Evolutionary conservation across 2,797 vertebrate genomes (phyloP).

Genomic region (Brachyrhaphis roseni): DNA sequence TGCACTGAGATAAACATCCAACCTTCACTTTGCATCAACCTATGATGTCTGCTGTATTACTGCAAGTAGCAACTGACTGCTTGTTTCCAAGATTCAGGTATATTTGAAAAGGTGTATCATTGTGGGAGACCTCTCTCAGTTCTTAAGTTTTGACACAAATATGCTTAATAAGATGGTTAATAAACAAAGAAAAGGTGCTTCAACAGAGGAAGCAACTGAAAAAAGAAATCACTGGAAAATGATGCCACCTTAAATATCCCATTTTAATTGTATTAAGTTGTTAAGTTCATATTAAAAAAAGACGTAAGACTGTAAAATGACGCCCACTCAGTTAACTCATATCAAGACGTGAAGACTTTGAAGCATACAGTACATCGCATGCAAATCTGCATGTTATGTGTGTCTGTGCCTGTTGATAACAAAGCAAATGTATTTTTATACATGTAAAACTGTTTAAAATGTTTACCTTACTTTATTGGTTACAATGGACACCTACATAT

Average conservation of each 20-base stretch:
- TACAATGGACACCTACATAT: background rate
- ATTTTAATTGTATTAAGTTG: background rate
- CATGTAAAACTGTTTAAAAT: conserved; percentile 22
- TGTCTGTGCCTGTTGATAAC: conserved; percentile 68
- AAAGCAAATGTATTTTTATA: conserved; percentile 34
- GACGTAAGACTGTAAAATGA: background rate
- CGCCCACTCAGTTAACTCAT: conserved; percentile 1
- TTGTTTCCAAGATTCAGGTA: background rate
- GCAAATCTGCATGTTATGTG: conserved; percentile 43
- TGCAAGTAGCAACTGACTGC: background rate
- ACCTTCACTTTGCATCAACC: background rate
- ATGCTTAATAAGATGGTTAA: background rate
- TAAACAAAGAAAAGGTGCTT: background rate
- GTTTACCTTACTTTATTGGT: conserved; percentile 35
- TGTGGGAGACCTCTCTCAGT: background rate
- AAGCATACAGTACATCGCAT: conserved; percentile 7
- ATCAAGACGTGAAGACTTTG: conserved; percentile 25
- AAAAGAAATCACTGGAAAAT: background rate
- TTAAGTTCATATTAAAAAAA: background rate
- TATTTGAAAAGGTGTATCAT: background rate
- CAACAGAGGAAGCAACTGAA: background rate
- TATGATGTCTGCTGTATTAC: background rate
- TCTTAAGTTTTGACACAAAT: background rate
- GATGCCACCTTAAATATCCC: background rate
- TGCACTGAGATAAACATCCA: background rate